Conservation (phyloP, 2,113 vertebrate genomes). For the Sprattus sprattus region DNA sequence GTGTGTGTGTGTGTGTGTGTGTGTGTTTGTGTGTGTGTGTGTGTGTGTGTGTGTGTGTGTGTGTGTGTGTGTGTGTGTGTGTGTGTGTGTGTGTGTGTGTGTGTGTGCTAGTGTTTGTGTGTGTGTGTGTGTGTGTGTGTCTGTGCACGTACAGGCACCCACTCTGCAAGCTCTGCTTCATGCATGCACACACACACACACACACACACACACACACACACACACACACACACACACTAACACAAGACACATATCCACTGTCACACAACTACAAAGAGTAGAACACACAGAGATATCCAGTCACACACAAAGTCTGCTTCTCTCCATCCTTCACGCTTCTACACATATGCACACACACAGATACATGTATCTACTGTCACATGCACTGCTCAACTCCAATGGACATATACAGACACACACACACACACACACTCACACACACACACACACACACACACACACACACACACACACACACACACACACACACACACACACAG, state of each 20-base stretch:
- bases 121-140: background rate
- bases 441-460: background rate
- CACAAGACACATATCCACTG: too few relatives aligned
- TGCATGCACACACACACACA: background rate
- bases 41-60: background rate
- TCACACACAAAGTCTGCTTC: too few relatives aligned
- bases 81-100: background rate
- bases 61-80: background rate
- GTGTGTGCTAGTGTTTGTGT: background rate
- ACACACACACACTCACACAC: background rate
- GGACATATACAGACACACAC: background rate
- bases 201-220: background rate
- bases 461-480: slow-evolving; percentile 1
- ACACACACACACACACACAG: background rate
- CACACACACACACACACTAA: too few relatives aligned
- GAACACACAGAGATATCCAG: too few relatives aligned
- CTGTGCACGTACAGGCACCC: background rate
- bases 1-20: too few relatives aligned
- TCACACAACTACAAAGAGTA: too few relatives aligned
- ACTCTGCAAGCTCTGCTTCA: too few relatives aligned
- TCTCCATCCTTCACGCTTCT: too few relatives aligned
- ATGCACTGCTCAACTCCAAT: too few relatives aligned
- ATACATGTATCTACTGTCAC: too few relatives aligned
- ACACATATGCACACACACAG: too few relatives aligned
- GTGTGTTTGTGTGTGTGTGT: too few relatives aligned